phyloP scores from a whole-genome alignment of 2,888 invertebrate species.

The Thalpophila matura region DNA sequence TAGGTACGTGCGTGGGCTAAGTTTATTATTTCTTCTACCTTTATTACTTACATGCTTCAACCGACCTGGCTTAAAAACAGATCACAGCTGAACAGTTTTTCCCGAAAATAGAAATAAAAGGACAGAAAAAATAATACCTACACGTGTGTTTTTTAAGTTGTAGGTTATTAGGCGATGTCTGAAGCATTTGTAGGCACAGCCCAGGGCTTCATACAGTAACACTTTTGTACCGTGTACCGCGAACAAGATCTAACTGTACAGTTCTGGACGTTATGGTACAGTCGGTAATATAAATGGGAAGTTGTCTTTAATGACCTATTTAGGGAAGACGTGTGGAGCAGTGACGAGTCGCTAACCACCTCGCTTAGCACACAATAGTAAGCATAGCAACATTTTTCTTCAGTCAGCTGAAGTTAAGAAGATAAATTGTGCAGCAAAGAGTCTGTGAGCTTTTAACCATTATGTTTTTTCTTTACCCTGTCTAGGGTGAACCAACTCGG shows the following conservation, averaged over 20 bases:
- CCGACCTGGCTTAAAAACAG: neutral
- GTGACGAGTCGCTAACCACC: conserved; percentile 59
- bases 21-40: neutral
- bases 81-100: neutral
- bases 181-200: conserved; percentile 40
- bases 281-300: conserved; percentile 56
- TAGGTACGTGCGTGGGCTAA: neutral
- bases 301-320: conserved; percentile 55
- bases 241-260: conserved; percentile 58
- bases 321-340: conserved; percentile 41
- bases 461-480: conserved; percentile 10
- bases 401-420: conserved; percentile 41
- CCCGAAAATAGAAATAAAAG: conserved; percentile 3
- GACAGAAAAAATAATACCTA: conserved; percentile 23
- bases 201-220: conserved; percentile 50
- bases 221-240: conserved; percentile 55
- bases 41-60: neutral
- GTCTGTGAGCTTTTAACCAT: conserved; percentile 35
- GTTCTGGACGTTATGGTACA: conserved; percentile 48
- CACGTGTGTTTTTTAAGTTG: conserved; percentile 42
- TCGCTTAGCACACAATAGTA: conserved; percentile 51
- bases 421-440: conserved; percentile 53
- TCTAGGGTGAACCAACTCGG: neutral
- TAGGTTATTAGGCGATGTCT: conserved; percentile 48
- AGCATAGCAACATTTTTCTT: conserved; percentile 42